phyloP scores from a whole-genome alignment of 2,888 invertebrate species.

The Caprella mutica region DNA sequence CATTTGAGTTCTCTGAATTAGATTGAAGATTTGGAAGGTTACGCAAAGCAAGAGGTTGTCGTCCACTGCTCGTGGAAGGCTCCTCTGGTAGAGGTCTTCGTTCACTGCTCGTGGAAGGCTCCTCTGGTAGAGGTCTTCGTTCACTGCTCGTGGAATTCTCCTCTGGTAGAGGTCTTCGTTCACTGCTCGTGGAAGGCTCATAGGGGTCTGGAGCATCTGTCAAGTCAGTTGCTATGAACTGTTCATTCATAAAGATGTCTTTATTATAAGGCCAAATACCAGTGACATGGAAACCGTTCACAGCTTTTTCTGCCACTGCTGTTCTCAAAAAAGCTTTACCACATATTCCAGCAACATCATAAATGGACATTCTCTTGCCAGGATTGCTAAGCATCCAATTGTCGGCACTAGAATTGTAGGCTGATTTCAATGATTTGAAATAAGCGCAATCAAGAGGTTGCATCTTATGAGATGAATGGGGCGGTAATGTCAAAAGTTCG shows the following conservation, averaged over 20 bases:
- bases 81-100: too few species aligned
- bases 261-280: constrained; percentile 1
- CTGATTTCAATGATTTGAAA: constrained; percentile 11
- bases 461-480: constrained; percentile 22
- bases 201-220: too few species aligned
- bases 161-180: too few species aligned
- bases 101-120: too few species aligned
- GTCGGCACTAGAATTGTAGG: constrained; percentile 13
- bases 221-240: neutral
- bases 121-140: too few species aligned
- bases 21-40: too few species aligned
- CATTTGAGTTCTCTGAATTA: too few species aligned
- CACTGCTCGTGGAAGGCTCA: too few species aligned
- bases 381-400: constrained; percentile 14
- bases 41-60: too few species aligned
- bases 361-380: constrained; percentile 13
- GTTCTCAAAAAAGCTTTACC: neutral
- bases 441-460: constrained; percentile 12
- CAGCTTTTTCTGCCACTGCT: neutral
- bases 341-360: neutral
- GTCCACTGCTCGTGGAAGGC: too few species aligned
- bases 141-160: too few species aligned
- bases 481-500: constrained; percentile 16
- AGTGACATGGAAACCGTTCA: constrained; percentile 5
- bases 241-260: neutral